Conservation (phyloP, 2,888 invertebrate genomes). For the Sepioteuthis lessoniana region DNA sequence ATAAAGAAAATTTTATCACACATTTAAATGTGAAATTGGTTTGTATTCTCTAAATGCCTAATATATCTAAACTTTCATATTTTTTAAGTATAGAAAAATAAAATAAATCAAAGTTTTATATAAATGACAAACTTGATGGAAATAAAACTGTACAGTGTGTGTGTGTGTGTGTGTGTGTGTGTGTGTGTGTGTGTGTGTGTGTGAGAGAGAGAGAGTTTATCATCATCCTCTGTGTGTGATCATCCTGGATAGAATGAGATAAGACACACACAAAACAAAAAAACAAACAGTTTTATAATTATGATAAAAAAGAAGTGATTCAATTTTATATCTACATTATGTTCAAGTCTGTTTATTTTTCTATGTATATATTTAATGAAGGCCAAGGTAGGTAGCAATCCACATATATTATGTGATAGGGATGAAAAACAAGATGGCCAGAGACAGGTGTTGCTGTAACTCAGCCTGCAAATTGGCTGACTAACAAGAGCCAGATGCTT, state of each 20-base stretch:
- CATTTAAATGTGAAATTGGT: too few relatives aligned
- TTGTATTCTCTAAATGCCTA: too few relatives aligned
- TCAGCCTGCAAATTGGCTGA: not conserved
- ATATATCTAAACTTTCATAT: not conserved
- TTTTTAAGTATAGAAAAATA: not conserved
- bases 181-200: not conserved
- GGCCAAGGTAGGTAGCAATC: not conserved
- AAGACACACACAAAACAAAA: too few relatives aligned
- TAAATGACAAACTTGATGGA: not conserved
- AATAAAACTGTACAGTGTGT: not conserved
- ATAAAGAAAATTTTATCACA: too few relatives aligned
- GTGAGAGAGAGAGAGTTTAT: too few relatives aligned
- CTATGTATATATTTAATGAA: not conserved
- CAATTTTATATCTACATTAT: not conserved
- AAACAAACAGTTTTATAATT: too few relatives aligned
- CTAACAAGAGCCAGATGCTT: not conserved
- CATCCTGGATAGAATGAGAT: too few relatives aligned
- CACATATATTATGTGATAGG: not conserved
- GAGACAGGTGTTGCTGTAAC: not conserved
- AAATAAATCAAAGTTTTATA: not conserved
- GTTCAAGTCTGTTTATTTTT: not conserved
- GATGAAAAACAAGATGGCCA: not conserved
- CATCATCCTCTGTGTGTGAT: too few relatives aligned
- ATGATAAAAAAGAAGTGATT: too few relatives aligned
- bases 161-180: not conserved